Percentiles rank a stretch among this genome's conserved stretches.
These are phyloP conservation scores for Cyclargus thomasi DNA, from an alignment of 1,140 invertebrate species.

Conservation along the genomic window DNA sequence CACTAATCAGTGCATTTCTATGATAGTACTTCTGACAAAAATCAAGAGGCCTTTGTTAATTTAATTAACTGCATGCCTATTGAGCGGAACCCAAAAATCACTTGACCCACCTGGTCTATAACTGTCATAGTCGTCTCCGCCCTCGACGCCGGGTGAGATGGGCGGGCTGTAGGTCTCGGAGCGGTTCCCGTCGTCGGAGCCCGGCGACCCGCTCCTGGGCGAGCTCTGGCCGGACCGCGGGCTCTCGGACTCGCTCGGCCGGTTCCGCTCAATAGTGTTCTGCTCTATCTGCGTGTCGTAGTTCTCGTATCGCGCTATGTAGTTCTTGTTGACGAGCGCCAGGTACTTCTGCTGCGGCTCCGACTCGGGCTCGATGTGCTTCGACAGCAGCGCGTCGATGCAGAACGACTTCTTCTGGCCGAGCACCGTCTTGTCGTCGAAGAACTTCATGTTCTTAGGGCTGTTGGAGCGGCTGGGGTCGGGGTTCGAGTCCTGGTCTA, in stretches of 20 bases:
- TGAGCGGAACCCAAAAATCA: neutral
- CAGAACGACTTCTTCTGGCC: slow-evolving; percentile 68
- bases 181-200: slow-evolving; percentile 66
- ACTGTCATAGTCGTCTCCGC: slow-evolving; percentile 57
- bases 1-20: too few relatives aligned
- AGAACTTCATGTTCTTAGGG: slow-evolving; percentile 60
- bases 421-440: slow-evolving; percentile 57
- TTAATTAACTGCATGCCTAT: neutral
- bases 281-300: slow-evolving; percentile 66
- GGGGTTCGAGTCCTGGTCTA: slow-evolving; percentile 50
- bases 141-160: slow-evolving; percentile 71
- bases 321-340: slow-evolving; percentile 62
- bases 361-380: slow-evolving; percentile 50
- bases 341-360: slow-evolving; percentile 70
- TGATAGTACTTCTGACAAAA: too few relatives aligned
- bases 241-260: slow-evolving; percentile 39
- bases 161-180: slow-evolving; percentile 70
- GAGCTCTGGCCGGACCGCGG: slow-evolving; percentile 56
- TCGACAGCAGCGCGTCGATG: slow-evolving; percentile 67
- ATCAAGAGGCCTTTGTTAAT: too few relatives aligned
- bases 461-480: slow-evolving; percentile 50
- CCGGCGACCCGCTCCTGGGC: slow-evolving; percentile 58
- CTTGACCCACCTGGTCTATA: slow-evolving; percentile 64
- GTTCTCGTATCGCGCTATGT: slow-evolving; percentile 51
- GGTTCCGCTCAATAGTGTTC: slow-evolving; percentile 57